Percentiles rank a stretch among this genome's conserved stretches.
Evolutionary conservation across 2,113 vertebrate species (phyloP).

Genomic region (Gila orcuttii): DNA sequence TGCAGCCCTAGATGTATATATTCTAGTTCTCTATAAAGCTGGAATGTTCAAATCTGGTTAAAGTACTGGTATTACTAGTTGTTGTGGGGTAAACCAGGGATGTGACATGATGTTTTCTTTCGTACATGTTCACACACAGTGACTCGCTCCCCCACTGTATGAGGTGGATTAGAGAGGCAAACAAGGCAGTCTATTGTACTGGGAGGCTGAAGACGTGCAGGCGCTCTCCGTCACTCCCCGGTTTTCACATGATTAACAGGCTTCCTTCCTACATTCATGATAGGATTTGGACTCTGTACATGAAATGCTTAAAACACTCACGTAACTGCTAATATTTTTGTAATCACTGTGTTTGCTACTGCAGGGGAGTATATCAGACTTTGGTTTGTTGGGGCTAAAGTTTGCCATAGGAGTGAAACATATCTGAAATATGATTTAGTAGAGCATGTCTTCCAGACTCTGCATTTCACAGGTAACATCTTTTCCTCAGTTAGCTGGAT

Average conservation of each 20-base stretch:
- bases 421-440: conserved; percentile 15
- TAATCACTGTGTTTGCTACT: neutral
- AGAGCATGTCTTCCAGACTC: neutral
- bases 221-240: conserved; percentile 1
- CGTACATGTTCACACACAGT: neutral
- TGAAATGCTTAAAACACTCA: neutral
- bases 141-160: neutral
- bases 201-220: conserved; percentile 35
- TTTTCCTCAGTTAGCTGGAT: neutral
- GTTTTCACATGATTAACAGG: conserved; percentile 17
- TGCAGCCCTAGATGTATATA: too few relatives aligned
- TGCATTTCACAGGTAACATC: neutral
- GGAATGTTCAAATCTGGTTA: neutral
- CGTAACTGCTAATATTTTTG: conserved; percentile 1
- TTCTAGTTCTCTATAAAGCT: neutral
- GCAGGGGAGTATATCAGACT: neutral
- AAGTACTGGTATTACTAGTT: neutral
- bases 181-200: conserved; percentile 50
- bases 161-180: conserved; percentile 47
- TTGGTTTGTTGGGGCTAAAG: conserved; percentile 10
- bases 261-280: conserved; percentile 36
- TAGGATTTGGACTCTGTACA: conserved; percentile 32
- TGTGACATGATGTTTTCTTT: conserved; percentile 11
- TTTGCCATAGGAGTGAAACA: neutral
- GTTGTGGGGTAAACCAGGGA: neutral